Evolutionary conservation across 30 jellyfish, hydroid and myxozoan species (phyloP), one percentile per base, ranked within the genome.

Genomic region (Catostylus mosaicus): DNA sequence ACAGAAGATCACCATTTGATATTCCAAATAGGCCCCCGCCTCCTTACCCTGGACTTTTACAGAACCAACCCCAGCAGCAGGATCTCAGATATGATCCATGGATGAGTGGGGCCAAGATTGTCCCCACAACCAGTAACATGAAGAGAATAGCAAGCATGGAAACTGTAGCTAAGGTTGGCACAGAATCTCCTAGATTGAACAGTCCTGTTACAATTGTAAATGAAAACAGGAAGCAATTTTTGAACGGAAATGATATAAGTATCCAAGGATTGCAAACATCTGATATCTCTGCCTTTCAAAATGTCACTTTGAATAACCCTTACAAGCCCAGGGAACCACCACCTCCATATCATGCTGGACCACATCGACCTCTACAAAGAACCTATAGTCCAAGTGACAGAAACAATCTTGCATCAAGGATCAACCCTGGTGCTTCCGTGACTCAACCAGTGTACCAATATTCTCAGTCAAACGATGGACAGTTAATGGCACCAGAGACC

Each of bases 1-100:
- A 67, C 34, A 43, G 83, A 43, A 61, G 73, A 14, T 36, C 85
- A 19, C 57, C 59, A 57, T 82, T 82, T 30, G 96, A 86, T 48
- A 50, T 80, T 37, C 96, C 97, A 1, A 80, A 88, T 33, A 89
- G 85, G 45, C 99, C 99, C 57, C 99, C 99, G 0, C 99, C 99
- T 0, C 99, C 99, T 12, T 95, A 95, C 76, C 99, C 99, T 35
- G 99, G 99, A 0, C 54, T 57, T 35, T 47, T 43, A 23, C 90
- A 79, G 59, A 46, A 43, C 27, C 72, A 54, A 20, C 20, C 67
- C 33, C 67, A 40, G 65, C 87, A 72, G 26, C 85, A 64, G 24
- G 87, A 76, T 11, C 29, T 47, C 10, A 56, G 84, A 54, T 40
- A 27, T 33, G 86, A 76, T 19, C 80, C 74, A 59, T 86, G 96